A percentile compares a stretch with the other conserved stretches of the same genome.
phyloP scores from a whole-genome alignment of 2,888 invertebrate species.

The Pristionchus fissidentatus region DNA sequence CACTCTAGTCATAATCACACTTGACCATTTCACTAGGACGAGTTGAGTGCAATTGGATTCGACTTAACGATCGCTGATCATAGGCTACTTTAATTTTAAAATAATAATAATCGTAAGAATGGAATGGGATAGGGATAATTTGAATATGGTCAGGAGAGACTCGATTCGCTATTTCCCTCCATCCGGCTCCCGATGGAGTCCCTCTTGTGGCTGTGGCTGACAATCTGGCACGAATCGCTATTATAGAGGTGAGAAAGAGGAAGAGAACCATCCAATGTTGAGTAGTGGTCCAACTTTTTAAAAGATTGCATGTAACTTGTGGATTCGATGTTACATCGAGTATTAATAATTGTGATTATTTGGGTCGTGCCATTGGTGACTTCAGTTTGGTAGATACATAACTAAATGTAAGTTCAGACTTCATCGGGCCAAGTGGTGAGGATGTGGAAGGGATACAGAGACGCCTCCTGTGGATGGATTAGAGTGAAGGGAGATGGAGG shows the following conservation, averaged over 20 bases:
- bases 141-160: neutral
- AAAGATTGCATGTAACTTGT: no score
- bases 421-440: slow-evolving; percentile 85
- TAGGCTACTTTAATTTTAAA: neutral
- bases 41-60: no score
- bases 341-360: neutral
- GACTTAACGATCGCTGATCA: no score
- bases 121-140: no score
- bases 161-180: slow-evolving; percentile 39
- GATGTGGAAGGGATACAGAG: slow-evolving; percentile 94
- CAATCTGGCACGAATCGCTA: slow-evolving; percentile 40
- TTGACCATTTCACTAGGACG: no score
- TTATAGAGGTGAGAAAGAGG: slow-evolving; percentile 15
- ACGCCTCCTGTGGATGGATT: slow-evolving; percentile 93
- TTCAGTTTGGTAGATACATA: no score
- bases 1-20: no score
- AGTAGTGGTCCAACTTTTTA: no score
- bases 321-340: neutral
- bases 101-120: no score
- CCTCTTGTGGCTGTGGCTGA: slow-evolving; percentile 43
- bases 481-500: slow-evolving; percentile 80
- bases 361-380: no score
- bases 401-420: neutral
- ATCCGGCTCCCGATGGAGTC: slow-evolving; percentile 16
- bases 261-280: no score